Evolutionary conservation across 2,888 invertebrate species (phyloP), one percentile per base, ranked within the genome.

Genomic region (Choreutis nemorana): DNA sequence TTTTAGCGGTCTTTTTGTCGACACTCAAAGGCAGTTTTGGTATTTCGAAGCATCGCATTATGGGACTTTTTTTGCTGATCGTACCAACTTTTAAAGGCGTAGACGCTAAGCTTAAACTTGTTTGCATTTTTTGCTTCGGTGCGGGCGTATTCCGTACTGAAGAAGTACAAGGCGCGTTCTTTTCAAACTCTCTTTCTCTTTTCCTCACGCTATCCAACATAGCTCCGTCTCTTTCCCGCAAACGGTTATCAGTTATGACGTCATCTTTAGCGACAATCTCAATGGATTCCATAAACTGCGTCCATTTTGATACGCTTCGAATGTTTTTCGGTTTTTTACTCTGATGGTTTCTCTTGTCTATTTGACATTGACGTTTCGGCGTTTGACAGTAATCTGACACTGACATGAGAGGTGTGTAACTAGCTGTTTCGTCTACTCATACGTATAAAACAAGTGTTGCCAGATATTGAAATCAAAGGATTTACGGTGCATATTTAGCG

Each of bases 201-300:
- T 43, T 64, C 12, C 49, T 38, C 3, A 62, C 24, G 26, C 60
- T 60, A 24, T 67, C 64, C 1, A 71, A 27, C 8, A 65, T 52
- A 0, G 47, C 48, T 14, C 42, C 43, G 12, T 59, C 55, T 40
- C 34, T 44, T 11, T 61, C 60, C 2, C 55, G 55, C 7, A 44
- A 43, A 2, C 48, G 44, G 0, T 59, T 43, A 4, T 62, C 61
- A 1, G 50, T 57, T 1, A 32, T 18, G 4, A 60, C 58, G 15
- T 61, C 47, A 6, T 61, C 55, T 38, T 49, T 58, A 0, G 59
- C 36, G 3, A 56, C 29, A 0, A 48, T 44, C 7, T 67, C 65
- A 3, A 67, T 52, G 0, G 67, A 58, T 9, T 66, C 68, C 9
- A 67, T 50, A 21, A 65, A 67, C 14, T 63, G 62, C 0, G 58